Base-by-base conservation (phyloP, 2,888 invertebrate species). In the Scaptomyza cyrtandrae region DNA sequence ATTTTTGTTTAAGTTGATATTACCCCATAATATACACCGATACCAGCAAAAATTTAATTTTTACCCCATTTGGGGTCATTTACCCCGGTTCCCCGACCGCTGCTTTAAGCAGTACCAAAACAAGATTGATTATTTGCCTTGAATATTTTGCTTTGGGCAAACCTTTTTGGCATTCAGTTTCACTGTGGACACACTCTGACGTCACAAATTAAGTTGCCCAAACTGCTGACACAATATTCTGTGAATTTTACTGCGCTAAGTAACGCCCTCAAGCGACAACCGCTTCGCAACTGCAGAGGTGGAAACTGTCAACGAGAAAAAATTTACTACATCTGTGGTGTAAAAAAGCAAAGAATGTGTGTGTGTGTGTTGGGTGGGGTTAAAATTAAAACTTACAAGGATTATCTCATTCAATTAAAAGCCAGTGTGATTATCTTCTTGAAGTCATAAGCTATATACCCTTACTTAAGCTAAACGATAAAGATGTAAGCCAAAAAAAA, bases 381-480 rank as follows among this genome's bases (percentile, higher is more conserved):
- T 10, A 19, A 19, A 58, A 33, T 39, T 14, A 49, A 56, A 48
- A 41, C 29, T 64, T 59, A 37, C 59, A 60, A 43, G 45, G 68
- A 65, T 73, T 80, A 80, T 71, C 71, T 62, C 68, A 66, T 84
- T 78, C 81, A 84, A 86, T 84, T 84, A 78, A 84, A 75, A 80
- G 66, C 45, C 50, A 61, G 27, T 45, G 43, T 19, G 63, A 45
- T 7, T 16, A 41, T 49, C 58, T 35, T 53, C 11, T 52, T 66
- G 70, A 60, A 52, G 54, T 65, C 65, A 50, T 27, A 9, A 10
- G 13, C 13, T n/a, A 7, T 24, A 52, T 52, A 39, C 39, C 24
- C 39, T 52, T 11, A 2, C 14, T 3, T 2, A 29, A 29, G 24
- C 24, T 24, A 24, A 24, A 24, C 24, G 5, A 24, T 24, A 2